Evolutionary conservation across 2,797 vertebrate species (phyloP).

Genomic region (Xiphorhynchus erythropygius): DNA sequence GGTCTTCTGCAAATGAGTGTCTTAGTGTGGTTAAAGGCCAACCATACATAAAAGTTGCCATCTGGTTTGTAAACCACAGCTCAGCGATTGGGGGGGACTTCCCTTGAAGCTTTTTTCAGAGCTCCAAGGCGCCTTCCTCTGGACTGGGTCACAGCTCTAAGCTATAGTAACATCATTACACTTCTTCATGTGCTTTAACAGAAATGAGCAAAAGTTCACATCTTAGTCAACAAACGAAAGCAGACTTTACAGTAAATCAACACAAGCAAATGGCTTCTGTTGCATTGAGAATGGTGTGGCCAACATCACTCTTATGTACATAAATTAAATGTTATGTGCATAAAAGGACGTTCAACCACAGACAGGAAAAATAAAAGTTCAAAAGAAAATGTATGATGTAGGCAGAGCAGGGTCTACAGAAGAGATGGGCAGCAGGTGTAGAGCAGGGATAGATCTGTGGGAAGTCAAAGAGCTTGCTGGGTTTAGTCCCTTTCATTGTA

Average conservation of each 20-base stretch:
- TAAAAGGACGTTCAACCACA: neutral
- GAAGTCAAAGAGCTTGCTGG: neutral
- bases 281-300: neutral
- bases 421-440: neutral
- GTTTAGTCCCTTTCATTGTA: neutral
- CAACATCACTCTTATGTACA: rapidly evolving
- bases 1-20: constrained; percentile 65
- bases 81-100: constrained; percentile 35
- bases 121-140: neutral
- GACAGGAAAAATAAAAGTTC: constrained; percentile 26
- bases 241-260: neutral
- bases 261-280: neutral
- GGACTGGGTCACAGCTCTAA: neutral
- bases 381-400: neutral
- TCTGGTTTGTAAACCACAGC: constrained; percentile 68
- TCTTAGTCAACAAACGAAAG: neutral
- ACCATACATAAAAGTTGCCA: constrained; percentile 22
- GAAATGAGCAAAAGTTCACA: neutral
- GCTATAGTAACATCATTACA: neutral
- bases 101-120: constrained; percentile 15
- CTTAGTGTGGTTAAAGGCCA: constrained; percentile 60
- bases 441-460: neutral
- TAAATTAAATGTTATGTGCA: neutral
- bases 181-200: neutral
- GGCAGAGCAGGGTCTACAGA: neutral